A percentile compares a stretch with the other conserved stretches of the same genome.
Evolutionary conservation across 2,113 vertebrate species (phyloP).

Genomic region (Lampris incognitus): DNA sequence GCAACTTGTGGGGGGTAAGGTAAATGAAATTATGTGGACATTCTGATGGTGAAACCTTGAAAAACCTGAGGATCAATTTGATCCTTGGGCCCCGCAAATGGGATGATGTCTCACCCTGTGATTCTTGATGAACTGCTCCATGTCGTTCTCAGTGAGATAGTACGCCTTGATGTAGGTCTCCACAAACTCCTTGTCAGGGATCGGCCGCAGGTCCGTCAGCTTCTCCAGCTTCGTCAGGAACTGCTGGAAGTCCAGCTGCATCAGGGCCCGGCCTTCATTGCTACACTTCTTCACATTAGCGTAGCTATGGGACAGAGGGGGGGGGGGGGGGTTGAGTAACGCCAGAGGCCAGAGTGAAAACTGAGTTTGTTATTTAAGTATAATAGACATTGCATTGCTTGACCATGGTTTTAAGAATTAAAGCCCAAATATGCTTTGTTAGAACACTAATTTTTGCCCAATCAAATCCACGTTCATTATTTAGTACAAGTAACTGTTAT

Average conservation of each 20-base stretch:
- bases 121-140: constrained; percentile 98
- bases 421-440: no score
- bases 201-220: constrained; percentile 95
- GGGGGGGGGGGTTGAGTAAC: not conserved
- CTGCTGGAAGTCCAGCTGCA: constrained; percentile 99
- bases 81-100: no score
- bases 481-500: no score
- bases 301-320: constrained; percentile 81
- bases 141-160: constrained; percentile 97
- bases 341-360: not conserved
- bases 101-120: constrained; percentile 86
- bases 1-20: no score
- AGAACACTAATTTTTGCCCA: no score
- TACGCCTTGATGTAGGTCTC: constrained; percentile 99
- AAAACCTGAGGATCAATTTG: no score
- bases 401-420: no score
- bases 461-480: no score
- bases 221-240: constrained; percentile 99
- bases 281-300: constrained; percentile 99
- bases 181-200: constrained; percentile 98
- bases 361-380: not conserved
- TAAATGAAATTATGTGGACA: no score
- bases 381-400: no score
- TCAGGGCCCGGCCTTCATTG: constrained; percentile 97
- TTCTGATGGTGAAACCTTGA: no score